These are phyloP conservation scores for Sphaerophoria taeniata DNA, from an alignment of 2,888 invertebrate species.

Conservation along the genomic window DNA sequence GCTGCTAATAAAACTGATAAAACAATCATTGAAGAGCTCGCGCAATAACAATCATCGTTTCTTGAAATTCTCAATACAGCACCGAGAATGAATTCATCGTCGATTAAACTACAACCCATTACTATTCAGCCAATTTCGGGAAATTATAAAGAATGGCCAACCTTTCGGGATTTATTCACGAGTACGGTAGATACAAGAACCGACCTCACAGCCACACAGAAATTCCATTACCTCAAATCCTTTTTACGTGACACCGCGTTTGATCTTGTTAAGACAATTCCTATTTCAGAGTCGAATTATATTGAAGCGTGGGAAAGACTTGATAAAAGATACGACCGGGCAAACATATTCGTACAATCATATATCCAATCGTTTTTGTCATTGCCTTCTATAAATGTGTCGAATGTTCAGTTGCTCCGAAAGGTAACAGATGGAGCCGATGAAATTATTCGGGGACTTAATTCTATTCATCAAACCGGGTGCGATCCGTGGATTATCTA, in stretches of 20 bases:
- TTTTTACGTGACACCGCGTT: conserved; percentile 46
- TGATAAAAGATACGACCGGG: conserved; percentile 47
- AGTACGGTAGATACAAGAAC: conserved; percentile 44
- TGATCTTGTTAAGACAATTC: conserved; percentile 41
- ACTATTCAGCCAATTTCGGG: conserved; percentile 44
- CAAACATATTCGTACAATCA: conserved; percentile 45
- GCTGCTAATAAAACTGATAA: conserved; percentile 8
- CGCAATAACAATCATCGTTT: conserved; percentile 7
- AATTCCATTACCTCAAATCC: conserved; percentile 56
- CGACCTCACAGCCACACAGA: conserved; percentile 38
- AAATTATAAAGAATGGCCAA: conserved; percentile 41
- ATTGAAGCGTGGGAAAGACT: conserved; percentile 47
- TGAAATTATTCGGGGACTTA: conserved; percentile 51
- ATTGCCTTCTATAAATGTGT: background rate
- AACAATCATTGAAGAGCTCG: conserved; percentile 16
- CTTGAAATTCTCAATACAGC: conserved; percentile 14
- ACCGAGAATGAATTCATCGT: conserved; percentile 34
- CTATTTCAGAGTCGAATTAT: conserved; percentile 54
- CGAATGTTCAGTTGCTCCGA: conserved; percentile 12
- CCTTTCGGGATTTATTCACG: conserved; percentile 44
- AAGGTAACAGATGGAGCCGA: conserved; percentile 40
- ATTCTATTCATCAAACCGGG: conserved; percentile 40
- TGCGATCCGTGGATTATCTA: conserved; percentile 53
- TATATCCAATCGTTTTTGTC: conserved; percentile 51
- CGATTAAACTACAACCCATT: conserved; percentile 9